These are phyloP conservation scores for Engraulis encrasicolus DNA, from an alignment of 2,113 vertebrate genomes.

Conservation along the genomic window DNA sequence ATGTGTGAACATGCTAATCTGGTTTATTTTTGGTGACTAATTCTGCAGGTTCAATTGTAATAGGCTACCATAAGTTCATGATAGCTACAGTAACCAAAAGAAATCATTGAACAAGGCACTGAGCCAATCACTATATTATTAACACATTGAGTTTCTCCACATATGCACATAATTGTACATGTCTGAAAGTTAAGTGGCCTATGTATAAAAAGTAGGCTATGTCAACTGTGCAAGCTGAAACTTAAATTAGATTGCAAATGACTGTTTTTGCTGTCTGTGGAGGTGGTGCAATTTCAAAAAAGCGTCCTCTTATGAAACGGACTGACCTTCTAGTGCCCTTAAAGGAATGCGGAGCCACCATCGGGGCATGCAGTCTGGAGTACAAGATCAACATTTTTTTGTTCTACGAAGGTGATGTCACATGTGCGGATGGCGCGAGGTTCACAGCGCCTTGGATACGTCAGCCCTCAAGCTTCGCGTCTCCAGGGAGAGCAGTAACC, in stretches of 20 bases:
- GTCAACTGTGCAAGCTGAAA: neutral
- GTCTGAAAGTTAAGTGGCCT: neutral
- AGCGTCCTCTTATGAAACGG: conserved; percentile 5
- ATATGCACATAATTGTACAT: neutral
- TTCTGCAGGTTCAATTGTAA: neutral
- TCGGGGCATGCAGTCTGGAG: neutral
- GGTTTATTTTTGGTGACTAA: neutral
- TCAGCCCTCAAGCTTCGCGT: neutral
- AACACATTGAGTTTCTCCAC: no score
- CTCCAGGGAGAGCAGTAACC: neutral
- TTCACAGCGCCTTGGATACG: neutral
- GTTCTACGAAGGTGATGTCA: neutral
- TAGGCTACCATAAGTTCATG: neutral
- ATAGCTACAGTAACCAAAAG: neutral
- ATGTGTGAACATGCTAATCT: no score
- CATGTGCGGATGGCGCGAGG: conserved; percentile 7
- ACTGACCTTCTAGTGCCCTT: neutral
- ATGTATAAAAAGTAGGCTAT: neutral
- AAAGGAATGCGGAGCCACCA: neutral
- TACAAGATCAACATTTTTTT: conserved; percentile 7
- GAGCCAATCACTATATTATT: neutral
- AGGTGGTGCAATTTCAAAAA: neutral
- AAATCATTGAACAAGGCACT: neutral
- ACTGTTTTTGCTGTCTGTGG: neutral
- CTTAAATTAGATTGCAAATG: neutral